These are phyloP conservation scores for Apeira syringaria DNA, from an alignment of 2,888 invertebrate species.

Conservation along the genomic window DNA sequence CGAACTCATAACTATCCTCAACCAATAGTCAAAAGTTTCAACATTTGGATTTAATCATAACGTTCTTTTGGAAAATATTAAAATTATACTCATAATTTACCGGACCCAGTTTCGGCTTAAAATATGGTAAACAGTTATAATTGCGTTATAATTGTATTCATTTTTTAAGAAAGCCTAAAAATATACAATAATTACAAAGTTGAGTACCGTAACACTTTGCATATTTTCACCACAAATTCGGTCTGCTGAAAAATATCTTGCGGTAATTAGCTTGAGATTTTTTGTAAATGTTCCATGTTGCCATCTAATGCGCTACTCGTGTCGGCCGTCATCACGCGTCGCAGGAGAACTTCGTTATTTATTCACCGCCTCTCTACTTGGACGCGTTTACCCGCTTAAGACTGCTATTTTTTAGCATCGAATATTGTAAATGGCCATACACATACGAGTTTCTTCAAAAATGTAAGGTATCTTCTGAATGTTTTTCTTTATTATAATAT, in stretches of 20 bases:
- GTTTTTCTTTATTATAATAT: conserved; percentile 1
- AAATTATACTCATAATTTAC: too few relatives aligned
- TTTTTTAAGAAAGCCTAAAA: conserved; percentile 11
- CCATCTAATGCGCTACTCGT: conserved; percentile 80
- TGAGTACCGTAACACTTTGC: conserved; percentile 30
- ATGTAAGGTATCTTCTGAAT: background rate
- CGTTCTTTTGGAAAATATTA: too few relatives aligned
- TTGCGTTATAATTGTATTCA: conserved; percentile 17
- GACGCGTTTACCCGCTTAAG: conserved; percentile 62
- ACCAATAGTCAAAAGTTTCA: too few relatives aligned
- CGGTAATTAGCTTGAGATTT: conserved; percentile 61
- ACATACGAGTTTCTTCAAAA: too few relatives aligned
- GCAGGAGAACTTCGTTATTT: conserved; percentile 80
- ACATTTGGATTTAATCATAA: too few relatives aligned
- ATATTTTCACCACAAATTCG: conserved; percentile 36
- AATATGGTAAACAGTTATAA: background rate
- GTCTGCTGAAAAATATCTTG: conserved; percentile 38
- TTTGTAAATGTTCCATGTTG: conserved; percentile 62
- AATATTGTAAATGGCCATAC: too few relatives aligned
- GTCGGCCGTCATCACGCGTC: conserved; percentile 82
- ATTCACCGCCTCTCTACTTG: conserved; percentile 73
- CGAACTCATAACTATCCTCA: too few relatives aligned
- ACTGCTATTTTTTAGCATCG: conserved; percentile 43
- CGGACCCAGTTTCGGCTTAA: too few relatives aligned
- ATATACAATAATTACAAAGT: conserved; percentile 45